Base-by-base conservation (phyloP, 2,113 vertebrate genomes). In the Pterocles gutturalis region DNA sequence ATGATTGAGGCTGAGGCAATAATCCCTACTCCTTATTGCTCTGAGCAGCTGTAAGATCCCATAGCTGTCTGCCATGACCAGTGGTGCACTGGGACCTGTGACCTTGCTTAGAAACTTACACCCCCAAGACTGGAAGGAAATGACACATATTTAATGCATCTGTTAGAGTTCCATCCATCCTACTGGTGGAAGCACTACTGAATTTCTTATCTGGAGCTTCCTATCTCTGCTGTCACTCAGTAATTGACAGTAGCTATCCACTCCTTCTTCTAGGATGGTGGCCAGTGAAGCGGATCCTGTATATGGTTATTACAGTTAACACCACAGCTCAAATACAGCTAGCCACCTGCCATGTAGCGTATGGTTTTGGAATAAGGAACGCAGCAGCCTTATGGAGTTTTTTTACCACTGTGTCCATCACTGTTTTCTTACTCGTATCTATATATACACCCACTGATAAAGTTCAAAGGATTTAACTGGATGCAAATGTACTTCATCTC, bases 391-490 rank as follows among this genome's bases (percentile, higher is more conserved):
- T 65, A 25, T 1, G 3, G 22, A 16, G 20, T 51, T 14, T 33
- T 77, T 45, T 75, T 51, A 29, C 4, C 26, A 33, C 17, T 16
- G 38, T 34, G 28, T 54, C 55, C 21, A 48, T 53, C 25, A 17
- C 57, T 45, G 19, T 65, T 85, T 91, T 79, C 67, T 71, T 66
- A 70, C 55, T 41, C 36, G 54, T 28, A 53, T 46, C 61, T 55
- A 6, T 57, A 55, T 22, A 33, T 66, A 54, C 28, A 64, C 18
- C 24, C 43, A 21, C 45, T 54, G 60, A 69, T 41, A 67, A 66
- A 88, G 54, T 58, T 70, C 76, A 29, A 51, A 79, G 41, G 57
- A 64, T 93, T 89, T 80, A 46, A 61, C 34, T 83, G 43, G 49
- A 48, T 58, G 53, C 26, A 45, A 58, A 43, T 1, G 4, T 36